These are phyloP conservation scores for Aphelocoma californica DNA, from an alignment of 2,797 vertebrate species.

Conservation along the genomic window DNA sequence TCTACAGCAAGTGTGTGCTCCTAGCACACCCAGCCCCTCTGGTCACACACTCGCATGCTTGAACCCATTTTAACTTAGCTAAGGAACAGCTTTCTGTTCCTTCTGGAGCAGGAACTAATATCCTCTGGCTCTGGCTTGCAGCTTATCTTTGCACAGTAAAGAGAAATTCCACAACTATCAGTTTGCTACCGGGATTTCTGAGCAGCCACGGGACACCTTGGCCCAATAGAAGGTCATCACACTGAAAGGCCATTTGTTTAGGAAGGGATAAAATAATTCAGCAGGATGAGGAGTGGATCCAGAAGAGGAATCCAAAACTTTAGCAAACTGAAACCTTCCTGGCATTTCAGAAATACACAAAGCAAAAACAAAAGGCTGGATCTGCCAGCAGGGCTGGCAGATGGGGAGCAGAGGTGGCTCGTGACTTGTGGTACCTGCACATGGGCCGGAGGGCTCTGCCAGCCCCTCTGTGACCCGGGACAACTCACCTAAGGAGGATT, in stretches of 20 bases:
- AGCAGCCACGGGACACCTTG: neutral
- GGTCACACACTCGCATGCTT: neutral
- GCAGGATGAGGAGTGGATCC: neutral
- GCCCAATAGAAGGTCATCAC: neutral
- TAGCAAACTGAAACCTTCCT: neutral
- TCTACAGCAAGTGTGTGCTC: neutral
- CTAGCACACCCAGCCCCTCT: conserved; percentile 3
- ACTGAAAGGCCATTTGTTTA: neutral
- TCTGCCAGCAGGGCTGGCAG: neutral
- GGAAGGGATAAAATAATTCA: neutral
- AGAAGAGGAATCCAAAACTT: neutral
- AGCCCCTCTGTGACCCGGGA: neutral
- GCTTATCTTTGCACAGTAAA: neutral
- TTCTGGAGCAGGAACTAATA: conserved; percentile 29
- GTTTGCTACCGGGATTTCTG: conserved; percentile 11
- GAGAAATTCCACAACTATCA: neutral
- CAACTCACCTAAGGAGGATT: neutral
- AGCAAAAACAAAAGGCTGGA: neutral
- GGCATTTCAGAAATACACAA: neutral
- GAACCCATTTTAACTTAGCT: neutral
- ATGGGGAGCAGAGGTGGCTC: neutral
- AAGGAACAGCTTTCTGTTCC: conserved; percentile 17
- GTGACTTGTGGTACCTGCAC: accelerated
- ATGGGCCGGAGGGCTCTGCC: neutral
- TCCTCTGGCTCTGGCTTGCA: neutral